Conservation (phyloP, 1,140 invertebrate species). For the Drosophila ercepeae region DNA sequence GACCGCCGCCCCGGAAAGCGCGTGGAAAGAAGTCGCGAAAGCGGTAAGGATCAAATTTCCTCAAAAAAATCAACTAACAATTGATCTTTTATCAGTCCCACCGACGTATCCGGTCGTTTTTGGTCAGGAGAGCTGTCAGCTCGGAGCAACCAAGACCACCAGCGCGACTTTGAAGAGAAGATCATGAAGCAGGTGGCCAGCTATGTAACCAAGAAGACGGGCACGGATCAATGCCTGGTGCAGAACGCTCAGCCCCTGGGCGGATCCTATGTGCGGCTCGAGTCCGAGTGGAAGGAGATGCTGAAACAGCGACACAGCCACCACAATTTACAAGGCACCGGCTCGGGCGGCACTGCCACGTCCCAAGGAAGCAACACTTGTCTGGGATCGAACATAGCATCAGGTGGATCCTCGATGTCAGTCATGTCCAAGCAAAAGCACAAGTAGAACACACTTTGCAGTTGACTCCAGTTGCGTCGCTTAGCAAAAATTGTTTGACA, state of each 20-base stretch:
- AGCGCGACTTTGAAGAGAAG: constrained; percentile 91
- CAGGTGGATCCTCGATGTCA: constrained; percentile 28
- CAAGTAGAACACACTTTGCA: constrained; percentile 42
- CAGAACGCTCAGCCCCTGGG: constrained; percentile 84
- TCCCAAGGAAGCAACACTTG: constrained; percentile 43
- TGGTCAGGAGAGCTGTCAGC: constrained; percentile 90
- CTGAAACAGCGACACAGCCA: constrained; percentile 73
- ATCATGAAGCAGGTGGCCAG: constrained; percentile 88
- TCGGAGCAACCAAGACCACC: constrained; percentile 93
- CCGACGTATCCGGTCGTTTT: constrained; percentile 84
- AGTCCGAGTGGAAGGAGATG: constrained; percentile 89
- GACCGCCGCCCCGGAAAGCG: constrained; percentile 46
- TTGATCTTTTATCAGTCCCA: constrained; percentile 34
- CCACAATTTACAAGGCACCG: constrained; percentile 36
- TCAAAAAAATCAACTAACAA: not conserved
- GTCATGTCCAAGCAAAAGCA: constrained; percentile 69
- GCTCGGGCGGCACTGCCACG: constrained; percentile 11
- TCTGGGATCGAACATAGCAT: constrained; percentile 3
- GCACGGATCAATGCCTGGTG: constrained; percentile 59
- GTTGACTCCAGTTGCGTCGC: not conserved
- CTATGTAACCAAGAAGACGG: constrained; percentile 85
- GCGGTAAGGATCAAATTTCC: constrained; percentile 6
- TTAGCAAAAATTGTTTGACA: constrained; percentile 18
- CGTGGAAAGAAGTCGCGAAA: constrained; percentile 67
- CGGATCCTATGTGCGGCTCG: constrained; percentile 88